These are phyloP conservation scores for Cryptophagus acutangulus DNA, from an alignment of 2,888 invertebrate genomes.

Conservation along the genomic window DNA sequence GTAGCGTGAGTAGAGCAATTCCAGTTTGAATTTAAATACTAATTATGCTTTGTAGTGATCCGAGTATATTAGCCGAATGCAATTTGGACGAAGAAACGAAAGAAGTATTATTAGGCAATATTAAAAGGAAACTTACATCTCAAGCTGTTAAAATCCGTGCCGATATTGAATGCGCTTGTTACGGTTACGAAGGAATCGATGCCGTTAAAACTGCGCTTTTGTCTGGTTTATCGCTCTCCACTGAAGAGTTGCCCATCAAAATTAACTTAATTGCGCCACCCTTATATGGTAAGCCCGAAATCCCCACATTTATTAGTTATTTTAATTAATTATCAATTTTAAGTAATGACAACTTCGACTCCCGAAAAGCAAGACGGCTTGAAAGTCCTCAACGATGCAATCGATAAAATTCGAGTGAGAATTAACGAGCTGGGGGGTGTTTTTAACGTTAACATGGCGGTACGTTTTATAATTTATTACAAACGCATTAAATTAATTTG, in stretches of 20 bases:
- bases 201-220: slow-evolving; percentile 92
- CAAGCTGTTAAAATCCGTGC: slow-evolving; percentile 95
- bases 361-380: slow-evolving; percentile 93
- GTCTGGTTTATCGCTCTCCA: slow-evolving; percentile 85
- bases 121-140: slow-evolving; percentile 91
- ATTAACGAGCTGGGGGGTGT: slow-evolving; percentile 84
- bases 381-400: slow-evolving; percentile 82
- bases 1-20: slow-evolving; percentile 51
- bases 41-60: slow-evolving; percentile 64
- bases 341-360: slow-evolving; percentile 97
- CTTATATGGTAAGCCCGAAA: slow-evolving; percentile 56
- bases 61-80: slow-evolving; percentile 92
- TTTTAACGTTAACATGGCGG: slow-evolving; percentile 89
- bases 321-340: not conserved
- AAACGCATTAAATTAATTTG: not conserved
- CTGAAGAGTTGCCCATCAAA: slow-evolving; percentile 92
- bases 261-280: slow-evolving; percentile 99
- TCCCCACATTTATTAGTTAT: too few relatives aligned
- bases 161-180: slow-evolving; percentile 90
- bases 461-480: slow-evolving; percentile 21
- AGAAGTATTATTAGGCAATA: slow-evolving; percentile 87
- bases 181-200: slow-evolving; percentile 97
- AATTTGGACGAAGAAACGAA: slow-evolving; percentile 89
- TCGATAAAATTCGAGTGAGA: slow-evolving; percentile 77
- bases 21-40: not conserved